These are phyloP conservation scores for Aegotheles bennettii DNA, from an alignment of 2,113 vertebrate genomes.

Conservation along the genomic window DNA sequence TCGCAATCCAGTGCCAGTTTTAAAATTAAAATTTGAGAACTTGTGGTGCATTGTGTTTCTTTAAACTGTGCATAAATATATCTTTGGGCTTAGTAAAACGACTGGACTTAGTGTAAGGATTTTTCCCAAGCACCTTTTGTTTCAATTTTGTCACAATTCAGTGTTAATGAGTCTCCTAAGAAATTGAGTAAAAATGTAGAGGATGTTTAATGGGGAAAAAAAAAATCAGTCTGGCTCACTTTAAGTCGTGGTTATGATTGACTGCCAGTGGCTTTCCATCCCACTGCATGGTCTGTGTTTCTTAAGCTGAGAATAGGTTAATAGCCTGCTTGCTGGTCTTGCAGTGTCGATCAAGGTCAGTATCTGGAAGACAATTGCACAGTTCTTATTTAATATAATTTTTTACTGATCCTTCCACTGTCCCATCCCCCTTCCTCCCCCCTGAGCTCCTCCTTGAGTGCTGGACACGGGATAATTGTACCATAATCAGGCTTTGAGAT, in stretches of 20 bases:
- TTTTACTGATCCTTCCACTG: accelerated
- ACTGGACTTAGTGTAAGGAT: background rate
- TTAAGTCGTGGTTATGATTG: background rate
- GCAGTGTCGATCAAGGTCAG: background rate
- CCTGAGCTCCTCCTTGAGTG: accelerated
- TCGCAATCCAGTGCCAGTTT: background rate
- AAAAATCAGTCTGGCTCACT: background rate
- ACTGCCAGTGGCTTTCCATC: background rate
- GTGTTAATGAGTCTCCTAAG: background rate
- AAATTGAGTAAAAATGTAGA: background rate
- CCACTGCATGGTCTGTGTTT: background rate
- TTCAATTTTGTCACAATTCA: background rate
- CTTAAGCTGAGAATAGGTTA: background rate
- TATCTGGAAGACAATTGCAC: background rate
- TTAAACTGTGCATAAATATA: background rate
- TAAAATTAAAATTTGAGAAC: background rate
- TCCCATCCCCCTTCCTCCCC: no score
- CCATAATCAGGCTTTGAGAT: background rate
- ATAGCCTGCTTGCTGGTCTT: background rate
- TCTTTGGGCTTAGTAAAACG: background rate
- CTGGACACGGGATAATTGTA: background rate
- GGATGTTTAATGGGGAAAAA: background rate
- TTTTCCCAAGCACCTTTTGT: background rate
- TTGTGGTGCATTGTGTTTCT: background rate
- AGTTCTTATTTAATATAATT: background rate